Evolutionary conservation across 2,888 invertebrate species (phyloP), one percentile per base, ranked within the genome.

Genomic region (Heliconius aoede): DNA sequence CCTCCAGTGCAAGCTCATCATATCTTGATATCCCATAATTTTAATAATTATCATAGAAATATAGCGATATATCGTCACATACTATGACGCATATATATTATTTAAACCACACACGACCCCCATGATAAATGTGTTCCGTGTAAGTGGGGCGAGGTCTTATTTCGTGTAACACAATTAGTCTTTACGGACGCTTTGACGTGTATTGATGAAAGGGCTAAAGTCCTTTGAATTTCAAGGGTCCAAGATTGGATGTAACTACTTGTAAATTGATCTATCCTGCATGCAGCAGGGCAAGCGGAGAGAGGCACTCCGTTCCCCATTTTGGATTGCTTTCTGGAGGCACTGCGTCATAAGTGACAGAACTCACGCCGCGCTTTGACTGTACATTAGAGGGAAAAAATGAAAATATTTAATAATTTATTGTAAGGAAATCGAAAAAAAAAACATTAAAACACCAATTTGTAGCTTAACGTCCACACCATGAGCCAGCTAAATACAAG

Each of bases 61-160:
- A 72, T 55, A n/a, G n/a, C n/a, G 69, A 51, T 55, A 51, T 46
- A 46, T 18, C 46, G 1, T 46, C 46, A 46, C 18, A 46, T 46
- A 46, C 18, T 51, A 75, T 71, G 76, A 73, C 72, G 78, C 78
- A 76, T 78, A 73, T 69, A 76, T 73, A 51, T 76, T 78, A 64
- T 76, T 73, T 13, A 40, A 3, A 1, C 40, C 40, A 11, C 60
- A 69, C 64, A 78, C 64, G 32, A 18, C 32, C 71, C 26, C 32
- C 72, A 60, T 78, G 76, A 78, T 78, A 71, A 78, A 78, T 78
- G 73, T 64, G 72, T 60, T 78, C 62, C 40, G 58, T 62, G 65
- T 24, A 78, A 73, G 65, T 73, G 73, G 60, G 69, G 71, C 76
- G 76, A 65, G 69, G 73, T 36, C 78, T 73, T 78, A 73, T 76